A percentile compares a stretch with the other conserved stretches of the same genome.
Conservation (phyloP, 2,113 vertebrate species). For the Zosterops lateralis region DNA sequence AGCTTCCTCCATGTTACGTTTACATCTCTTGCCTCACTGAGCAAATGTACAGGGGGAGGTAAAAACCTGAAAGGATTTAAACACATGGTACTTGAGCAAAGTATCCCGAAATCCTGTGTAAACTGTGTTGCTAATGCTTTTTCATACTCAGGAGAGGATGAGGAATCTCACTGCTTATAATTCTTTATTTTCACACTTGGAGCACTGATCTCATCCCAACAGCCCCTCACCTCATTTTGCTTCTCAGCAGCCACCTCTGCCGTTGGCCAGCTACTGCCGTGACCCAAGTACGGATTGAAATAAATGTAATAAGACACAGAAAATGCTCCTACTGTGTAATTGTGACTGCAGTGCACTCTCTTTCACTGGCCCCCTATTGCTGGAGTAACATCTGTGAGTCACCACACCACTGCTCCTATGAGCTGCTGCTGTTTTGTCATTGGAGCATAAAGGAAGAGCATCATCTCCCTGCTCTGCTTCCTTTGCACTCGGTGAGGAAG, state of each 20-base stretch:
- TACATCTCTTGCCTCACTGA: neutral
- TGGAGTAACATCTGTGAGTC: neutral
- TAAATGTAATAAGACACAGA: neutral
- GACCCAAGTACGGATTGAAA: neutral
- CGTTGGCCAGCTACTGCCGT: neutral
- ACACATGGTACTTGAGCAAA: neutral
- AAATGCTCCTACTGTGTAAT: neutral
- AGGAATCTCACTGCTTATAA: neutral
- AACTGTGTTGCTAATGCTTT: slow-evolving; percentile 31
- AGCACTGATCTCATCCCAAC: neutral
- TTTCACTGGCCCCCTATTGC: neutral
- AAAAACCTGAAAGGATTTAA: slow-evolving; percentile 11
- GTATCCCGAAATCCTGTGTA: slow-evolving; percentile 6
- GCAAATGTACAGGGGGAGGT: neutral
- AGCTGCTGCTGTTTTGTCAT: neutral
- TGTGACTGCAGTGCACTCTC: neutral
- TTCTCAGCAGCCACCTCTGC: neutral
- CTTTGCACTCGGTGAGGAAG: neutral
- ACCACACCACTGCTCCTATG: neutral
- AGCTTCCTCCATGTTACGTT: neutral
- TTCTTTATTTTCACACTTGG: neutral
- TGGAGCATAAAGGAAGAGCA: neutral
- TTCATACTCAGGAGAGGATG: neutral
- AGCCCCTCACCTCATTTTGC: neutral
- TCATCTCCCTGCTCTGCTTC: neutral